Evolutionary conservation across 2,113 vertebrate genomes (phyloP), one percentile per base, ranked within the genome.

Genomic region (Halcyon senegalensis): DNA sequence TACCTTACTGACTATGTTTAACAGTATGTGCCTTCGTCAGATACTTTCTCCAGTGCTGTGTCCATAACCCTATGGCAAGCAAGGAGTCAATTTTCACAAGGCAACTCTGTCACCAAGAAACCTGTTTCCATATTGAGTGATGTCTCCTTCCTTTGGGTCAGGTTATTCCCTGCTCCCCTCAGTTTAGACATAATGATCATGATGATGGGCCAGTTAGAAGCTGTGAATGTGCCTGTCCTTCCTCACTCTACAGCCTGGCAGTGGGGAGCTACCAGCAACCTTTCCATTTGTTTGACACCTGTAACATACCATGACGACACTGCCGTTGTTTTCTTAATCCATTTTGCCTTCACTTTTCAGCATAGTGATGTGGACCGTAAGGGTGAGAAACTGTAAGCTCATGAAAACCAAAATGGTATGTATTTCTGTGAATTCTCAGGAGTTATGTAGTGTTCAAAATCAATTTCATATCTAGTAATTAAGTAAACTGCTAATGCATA

Each of bases 261-360:
- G 17, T 0, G 0, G 12, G 20, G 31, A 73, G 7, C 7, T 59
- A 4, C 20, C 25, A 43, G 1, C 0, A 0, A 58, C 35, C 4
- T 68, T 67, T 55, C 20, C 3, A 2, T 60, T 70, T 63, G 21
- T 68, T 41, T 55, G 27, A 41, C 1, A 4, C 16, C 11, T 25
- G 3, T 15, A 39, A 33, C 10, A 35, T 75, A 69, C 56, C 31
- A 35, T 5, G 1, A 56, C 56, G 50, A 9, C 11, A 21, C 56
- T 58, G 16, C 7, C 44, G 13, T 39, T 80, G 10, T 70, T 87
- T 68, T 72, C 64, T 90, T 73, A 66, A 55, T 44, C 30, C 2
- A 7, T 55, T 81, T 84, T 84, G 46, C 48, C 39, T 68, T 80
- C 2, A 10, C 68, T 76, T 27, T 24, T 77, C 68, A 83, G 37